Conservation (phyloP, 2,113 vertebrate genomes). For the Siniperca knerii region DNA sequence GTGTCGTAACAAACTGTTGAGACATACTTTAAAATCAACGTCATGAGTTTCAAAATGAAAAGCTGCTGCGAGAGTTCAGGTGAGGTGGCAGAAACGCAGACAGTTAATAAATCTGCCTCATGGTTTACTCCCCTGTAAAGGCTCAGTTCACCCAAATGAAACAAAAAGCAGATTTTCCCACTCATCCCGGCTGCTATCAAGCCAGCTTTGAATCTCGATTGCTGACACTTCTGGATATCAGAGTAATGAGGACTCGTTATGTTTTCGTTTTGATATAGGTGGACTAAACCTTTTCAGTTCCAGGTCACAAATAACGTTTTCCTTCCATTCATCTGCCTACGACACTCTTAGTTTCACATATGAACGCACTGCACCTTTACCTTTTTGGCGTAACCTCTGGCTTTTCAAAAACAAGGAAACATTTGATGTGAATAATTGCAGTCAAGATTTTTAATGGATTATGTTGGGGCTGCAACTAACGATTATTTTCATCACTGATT, state of each 20-base stretch:
- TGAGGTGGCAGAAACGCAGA: slow-evolving; percentile 33
- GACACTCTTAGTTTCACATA: not conserved
- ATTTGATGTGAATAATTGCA: not conserved
- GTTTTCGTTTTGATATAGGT: not conserved
- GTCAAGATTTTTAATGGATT: not conserved
- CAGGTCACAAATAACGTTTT: not conserved
- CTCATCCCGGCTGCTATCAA: not conserved
- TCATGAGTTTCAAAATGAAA: slow-evolving; percentile 21
- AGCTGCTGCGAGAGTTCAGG: slow-evolving; percentile 14
- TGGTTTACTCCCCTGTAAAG: slow-evolving; percentile 12
- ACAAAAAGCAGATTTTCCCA: not conserved
- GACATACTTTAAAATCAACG: not conserved
- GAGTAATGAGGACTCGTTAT: too few relatives aligned
- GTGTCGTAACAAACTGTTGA: not conserved
- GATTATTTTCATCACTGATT: too few relatives aligned
- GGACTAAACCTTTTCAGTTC: not conserved
- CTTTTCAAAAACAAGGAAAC: not conserved
- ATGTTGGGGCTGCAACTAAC: not conserved
- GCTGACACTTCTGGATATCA: not conserved
- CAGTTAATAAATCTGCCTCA: slow-evolving; percentile 19
- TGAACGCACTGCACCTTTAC: not conserved
- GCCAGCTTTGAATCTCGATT: not conserved
- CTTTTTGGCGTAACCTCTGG: not conserved
- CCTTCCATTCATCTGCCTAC: too few relatives aligned
- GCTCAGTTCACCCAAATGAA: not conserved